Evolutionary conservation across 2,113 vertebrate species (phyloP), one percentile per base, ranked within the genome.

Genomic region (Otus sunia): DNA sequence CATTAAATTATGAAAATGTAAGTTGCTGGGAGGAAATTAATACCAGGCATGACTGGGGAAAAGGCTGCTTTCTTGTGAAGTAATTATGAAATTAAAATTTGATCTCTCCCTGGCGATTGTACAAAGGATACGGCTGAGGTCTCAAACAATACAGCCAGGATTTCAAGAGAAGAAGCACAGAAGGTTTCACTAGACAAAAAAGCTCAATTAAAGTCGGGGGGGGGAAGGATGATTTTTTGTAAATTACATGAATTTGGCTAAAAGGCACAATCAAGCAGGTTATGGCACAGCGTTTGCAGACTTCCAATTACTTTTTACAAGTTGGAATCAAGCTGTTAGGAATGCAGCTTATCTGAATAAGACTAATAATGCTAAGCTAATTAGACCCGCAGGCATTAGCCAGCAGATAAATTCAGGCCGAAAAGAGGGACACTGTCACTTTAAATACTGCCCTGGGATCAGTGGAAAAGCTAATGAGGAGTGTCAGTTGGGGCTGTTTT

Each of bases 1-100:
- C 95, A 94, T 97, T 97, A 97, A 92, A 97, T 97, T 97, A 97
- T 92, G 95, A 98, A 97, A 97, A 97, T 94, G 75, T 66, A 97
- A 97, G 89, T 97, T 95, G 92, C 97, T 91, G 92, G 92, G 94
- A 97, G 96, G 96, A 98, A 98, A 98, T 98, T 92, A 97, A 96
- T 96, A 94, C 88, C 93, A 97, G 96, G 90, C 91, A 92, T 88
- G 87, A 92, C 95, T 93, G 73, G 95, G 95, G 94, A 96, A 96
- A 96, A 95, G 95, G 94, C 93, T 94, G 94, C 90, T 97, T 97
- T 97, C 96, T 97, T 86, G n/a, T 92, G 96, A 98, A 98, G 97
- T 98, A 97, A 98, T 98, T 98, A 97, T 94, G 95, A 97, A 98
- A 97, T 98, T 97, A 97, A 97, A 97, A 97, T 96, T 94, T 97